Percentiles rank a stretch among this genome's conserved stretches.
phyloP scores from a whole-genome alignment of 2,113 vertebrate species.

The Ahaetulla prasina region DNA sequence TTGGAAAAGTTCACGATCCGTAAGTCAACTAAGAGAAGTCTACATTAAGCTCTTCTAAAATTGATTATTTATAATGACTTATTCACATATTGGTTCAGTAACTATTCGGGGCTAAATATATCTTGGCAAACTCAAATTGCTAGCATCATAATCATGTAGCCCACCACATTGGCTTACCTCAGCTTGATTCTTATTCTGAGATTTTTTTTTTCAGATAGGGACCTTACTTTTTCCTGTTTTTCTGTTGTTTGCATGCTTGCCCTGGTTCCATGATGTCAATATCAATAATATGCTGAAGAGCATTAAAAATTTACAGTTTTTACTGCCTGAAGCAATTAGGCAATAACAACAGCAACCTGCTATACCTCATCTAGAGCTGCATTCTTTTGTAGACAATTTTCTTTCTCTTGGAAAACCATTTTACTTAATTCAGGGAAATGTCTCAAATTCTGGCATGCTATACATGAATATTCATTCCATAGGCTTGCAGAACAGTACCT shows the following conservation, averaged over 20 bases:
- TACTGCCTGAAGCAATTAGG: not conserved
- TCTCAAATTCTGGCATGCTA: not conserved
- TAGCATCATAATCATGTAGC: not conserved
- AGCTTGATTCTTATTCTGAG: not conserved
- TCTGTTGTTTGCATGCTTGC: not conserved
- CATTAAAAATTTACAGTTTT: not conserved
- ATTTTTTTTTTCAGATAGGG: not conserved
- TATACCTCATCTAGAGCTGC: not conserved
- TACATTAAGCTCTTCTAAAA: not conserved
- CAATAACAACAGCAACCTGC: not conserved
- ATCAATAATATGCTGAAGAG: not conserved
- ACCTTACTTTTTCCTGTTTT: not conserved
- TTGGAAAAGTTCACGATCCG: constrained; percentile 69
- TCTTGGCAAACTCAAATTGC: not conserved
- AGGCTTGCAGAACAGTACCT: not conserved
- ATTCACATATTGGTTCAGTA: not conserved
- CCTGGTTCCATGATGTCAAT: not conserved
- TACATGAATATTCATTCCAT: not conserved
- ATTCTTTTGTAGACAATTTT: not conserved
- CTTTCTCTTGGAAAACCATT: not conserved
- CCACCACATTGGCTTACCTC: not conserved
- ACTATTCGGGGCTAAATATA: not conserved
- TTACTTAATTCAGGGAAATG: not conserved
- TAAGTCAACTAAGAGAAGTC: constrained; percentile 61
- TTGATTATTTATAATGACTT: not conserved